A percentile compares a stretch with the other conserved stretches of the same genome.
These are phyloP conservation scores for Brachionus calyciflorus DNA, from an alignment of 1,140 invertebrate genomes.

Conservation along the genomic window DNA sequence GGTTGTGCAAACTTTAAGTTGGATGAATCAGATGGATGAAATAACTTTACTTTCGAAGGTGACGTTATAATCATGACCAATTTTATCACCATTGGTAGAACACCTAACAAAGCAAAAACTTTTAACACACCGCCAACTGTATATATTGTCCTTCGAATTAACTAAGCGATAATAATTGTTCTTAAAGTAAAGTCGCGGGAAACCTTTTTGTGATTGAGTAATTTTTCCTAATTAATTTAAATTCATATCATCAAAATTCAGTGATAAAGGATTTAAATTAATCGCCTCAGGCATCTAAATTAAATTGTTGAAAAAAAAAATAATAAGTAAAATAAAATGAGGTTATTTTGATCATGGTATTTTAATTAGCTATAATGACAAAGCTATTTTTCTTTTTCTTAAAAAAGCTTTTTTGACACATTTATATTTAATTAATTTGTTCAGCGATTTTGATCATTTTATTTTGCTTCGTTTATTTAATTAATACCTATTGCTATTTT, in stretches of 20 bases:
- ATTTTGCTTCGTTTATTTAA: no score
- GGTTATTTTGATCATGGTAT: no score
- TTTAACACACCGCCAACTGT: background rate
- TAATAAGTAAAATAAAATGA: no score
- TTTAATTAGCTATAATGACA: no score
- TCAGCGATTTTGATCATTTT: no score
- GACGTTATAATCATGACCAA: background rate
- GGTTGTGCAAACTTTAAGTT: background rate
- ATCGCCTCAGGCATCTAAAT: no score
- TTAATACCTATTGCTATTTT: no score
- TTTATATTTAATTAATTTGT: no score
- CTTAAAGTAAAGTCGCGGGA: background rate
- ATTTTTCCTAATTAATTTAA: slow-evolving; percentile 2
- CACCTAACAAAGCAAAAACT: background rate
- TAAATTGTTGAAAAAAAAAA: no score
- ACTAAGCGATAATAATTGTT: background rate
- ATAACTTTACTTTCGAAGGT: background rate
- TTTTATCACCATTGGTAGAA: background rate
- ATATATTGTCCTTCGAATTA: no score
- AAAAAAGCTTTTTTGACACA: no score
- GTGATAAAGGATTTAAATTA: background rate
- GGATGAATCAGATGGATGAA: slow-evolving; percentile 2
- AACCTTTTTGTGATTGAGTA: background rate
- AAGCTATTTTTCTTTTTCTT: no score
- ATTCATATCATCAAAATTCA: background rate